Conservation (phyloP, 2,888 invertebrate genomes). For the Hecatera dysodea region DNA sequence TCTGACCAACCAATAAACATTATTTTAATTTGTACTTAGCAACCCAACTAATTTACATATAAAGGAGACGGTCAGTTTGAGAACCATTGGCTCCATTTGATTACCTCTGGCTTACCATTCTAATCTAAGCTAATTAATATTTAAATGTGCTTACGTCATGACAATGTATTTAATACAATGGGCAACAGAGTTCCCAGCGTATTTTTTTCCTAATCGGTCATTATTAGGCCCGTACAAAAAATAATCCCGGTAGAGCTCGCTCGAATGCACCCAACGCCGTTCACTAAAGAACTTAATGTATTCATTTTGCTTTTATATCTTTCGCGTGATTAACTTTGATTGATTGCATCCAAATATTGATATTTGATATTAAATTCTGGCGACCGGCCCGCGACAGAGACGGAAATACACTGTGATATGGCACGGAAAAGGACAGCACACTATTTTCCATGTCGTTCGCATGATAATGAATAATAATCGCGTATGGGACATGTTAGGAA, state of each 20-base stretch:
- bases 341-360: constrained; percentile 90
- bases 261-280: constrained; percentile 82
- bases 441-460: constrained; percentile 72
- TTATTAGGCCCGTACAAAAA: constrained; percentile 84
- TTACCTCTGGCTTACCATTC: constrained; percentile 65
- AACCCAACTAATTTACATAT: constrained; percentile 54
- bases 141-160: constrained; percentile 86
- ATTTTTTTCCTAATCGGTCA: constrained; percentile 85
- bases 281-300: constrained; percentile 86
- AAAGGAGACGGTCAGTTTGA: constrained; percentile 56
- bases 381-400: constrained; percentile 72
- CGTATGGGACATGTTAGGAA: constrained; percentile 75
- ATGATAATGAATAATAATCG: constrained; percentile 76
- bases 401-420: constrained; percentile 58
- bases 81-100: constrained; percentile 59
- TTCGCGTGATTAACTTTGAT: constrained; percentile 91
- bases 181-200: constrained; percentile 78
- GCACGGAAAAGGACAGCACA: constrained; percentile 64
- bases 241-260: constrained; percentile 74
- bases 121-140: constrained; percentile 84
- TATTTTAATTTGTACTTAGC: constrained; percentile 44
- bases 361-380: constrained; percentile 85
- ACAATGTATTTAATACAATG: constrained; percentile 83
- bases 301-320: constrained; percentile 90
- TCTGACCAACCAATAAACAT: constrained; percentile 39